Conservation (phyloP, 2,113 vertebrate genomes). For the Oreotrochilus melanogaster region DNA sequence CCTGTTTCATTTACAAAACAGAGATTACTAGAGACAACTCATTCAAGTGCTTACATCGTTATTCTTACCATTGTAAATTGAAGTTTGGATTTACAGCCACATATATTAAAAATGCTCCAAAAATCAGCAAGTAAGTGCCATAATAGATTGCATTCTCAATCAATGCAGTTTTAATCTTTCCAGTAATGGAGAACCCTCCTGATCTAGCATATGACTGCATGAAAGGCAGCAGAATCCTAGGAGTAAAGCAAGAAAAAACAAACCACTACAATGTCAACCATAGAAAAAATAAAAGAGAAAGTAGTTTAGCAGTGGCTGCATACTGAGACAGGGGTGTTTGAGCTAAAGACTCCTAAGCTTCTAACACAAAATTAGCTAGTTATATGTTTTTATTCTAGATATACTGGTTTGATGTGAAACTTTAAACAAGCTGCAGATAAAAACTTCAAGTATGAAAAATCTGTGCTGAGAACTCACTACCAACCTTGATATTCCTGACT, state of each 20-base stretch:
- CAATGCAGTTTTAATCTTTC: conserved; percentile 92
- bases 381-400: neutral
- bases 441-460: neutral
- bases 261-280: neutral
- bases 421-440: neutral
- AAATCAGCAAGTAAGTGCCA: conserved; percentile 93
- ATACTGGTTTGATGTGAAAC: neutral
- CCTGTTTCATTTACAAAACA: neutral
- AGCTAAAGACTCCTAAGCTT: neutral
- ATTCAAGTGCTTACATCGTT: neutral
- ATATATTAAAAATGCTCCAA: conserved; percentile 92
- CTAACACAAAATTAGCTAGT: neutral
- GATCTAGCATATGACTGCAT: conserved; percentile 95
- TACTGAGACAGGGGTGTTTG: neutral
- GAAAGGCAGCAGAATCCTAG: conserved; percentile 93
- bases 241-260: conserved; percentile 1
- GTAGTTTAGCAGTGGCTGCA: neutral
- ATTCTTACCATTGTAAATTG: conserved; percentile 87
- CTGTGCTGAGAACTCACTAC: neutral
- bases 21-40: neutral
- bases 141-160: conserved; percentile 97
- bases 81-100: conserved; percentile 88
- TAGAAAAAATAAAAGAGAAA: neutral
- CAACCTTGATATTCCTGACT: neutral
- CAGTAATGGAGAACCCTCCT: conserved; percentile 90